A percentile compares a stretch with the other conserved stretches of the same genome.
Conservation (phyloP, 2,888 invertebrate species). For the Eulithis testata region DNA sequence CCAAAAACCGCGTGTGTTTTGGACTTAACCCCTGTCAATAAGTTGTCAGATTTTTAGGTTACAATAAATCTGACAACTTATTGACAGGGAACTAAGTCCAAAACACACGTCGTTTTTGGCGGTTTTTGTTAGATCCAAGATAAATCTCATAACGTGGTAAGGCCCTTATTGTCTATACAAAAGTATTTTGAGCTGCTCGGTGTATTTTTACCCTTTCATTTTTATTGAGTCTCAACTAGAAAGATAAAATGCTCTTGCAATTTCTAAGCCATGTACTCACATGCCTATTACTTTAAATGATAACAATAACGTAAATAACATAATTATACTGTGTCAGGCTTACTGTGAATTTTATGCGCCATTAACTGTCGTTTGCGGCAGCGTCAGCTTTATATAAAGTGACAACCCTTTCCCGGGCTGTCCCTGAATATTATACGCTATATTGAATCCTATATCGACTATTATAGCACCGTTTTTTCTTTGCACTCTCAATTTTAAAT, state of each 20-base stretch:
- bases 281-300: slow-evolving; percentile 39
- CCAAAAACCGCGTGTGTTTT: no score
- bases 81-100: no score
- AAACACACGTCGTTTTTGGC: no score
- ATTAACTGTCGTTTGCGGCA: slow-evolving; percentile 76
- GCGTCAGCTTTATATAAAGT: slow-evolving; percentile 76
- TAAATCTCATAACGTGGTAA: no score
- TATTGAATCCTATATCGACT: slow-evolving; percentile 50
- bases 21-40: no score
- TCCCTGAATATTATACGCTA: slow-evolving; percentile 46
- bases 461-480: slow-evolving; percentile 51
- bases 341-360: slow-evolving; percentile 76
- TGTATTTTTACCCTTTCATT: no score
- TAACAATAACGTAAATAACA: slow-evolving; percentile 62
- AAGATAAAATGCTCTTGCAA: not conserved
- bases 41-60: no score
- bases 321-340: slow-evolving; percentile 66
- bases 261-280: slow-evolving; percentile 18
- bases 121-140: no score
- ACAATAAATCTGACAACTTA: no score
- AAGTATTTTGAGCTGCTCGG: no score
- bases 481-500: slow-evolving; percentile 48
- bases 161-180: no score
- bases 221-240: no score
- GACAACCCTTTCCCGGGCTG: slow-evolving; percentile 69